These are phyloP conservation scores for Neoarius graeffei DNA, from an alignment of 2,113 vertebrate genomes.

Conservation along the genomic window DNA sequence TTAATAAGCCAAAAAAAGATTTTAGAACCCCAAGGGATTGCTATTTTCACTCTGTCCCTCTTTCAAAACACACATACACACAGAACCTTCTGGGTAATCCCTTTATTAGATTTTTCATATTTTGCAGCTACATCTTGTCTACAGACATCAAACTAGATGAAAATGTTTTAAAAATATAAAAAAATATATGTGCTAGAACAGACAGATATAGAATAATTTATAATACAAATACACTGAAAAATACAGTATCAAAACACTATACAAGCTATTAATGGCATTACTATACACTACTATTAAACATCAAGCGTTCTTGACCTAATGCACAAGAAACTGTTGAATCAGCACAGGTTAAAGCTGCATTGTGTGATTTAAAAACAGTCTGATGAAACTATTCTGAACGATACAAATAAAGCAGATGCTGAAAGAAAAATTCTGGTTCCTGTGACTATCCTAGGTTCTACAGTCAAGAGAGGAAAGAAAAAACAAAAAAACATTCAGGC, in stretches of 20 bases:
- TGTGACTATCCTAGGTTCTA: background rate
- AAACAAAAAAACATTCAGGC: background rate
- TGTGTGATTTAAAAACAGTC: background rate
- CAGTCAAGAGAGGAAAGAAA: background rate
- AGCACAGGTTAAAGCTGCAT: background rate
- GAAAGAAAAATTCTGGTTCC: background rate
- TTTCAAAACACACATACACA: background rate
- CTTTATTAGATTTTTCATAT: slow-evolving; percentile 36
- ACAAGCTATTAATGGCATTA: background rate
- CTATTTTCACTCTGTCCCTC: slow-evolving; percentile 22
- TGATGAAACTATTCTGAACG: background rate
- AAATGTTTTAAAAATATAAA: slow-evolving; percentile 4
- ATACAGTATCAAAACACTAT: background rate
- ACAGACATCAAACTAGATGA: slow-evolving; percentile 10
- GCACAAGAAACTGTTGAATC: background rate
- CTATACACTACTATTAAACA: background rate
- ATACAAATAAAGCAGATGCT: background rate
- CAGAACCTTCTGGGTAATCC: background rate
- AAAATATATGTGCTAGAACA: background rate
- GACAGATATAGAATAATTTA: background rate
- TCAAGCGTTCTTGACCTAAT: background rate
- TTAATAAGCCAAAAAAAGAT: background rate
- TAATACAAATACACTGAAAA: slow-evolving; percentile 10
- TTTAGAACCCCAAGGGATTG: background rate
- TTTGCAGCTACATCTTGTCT: background rate